Conservation (phyloP, 2,888 invertebrate genomes). For the Drymonia ruficornis region DNA sequence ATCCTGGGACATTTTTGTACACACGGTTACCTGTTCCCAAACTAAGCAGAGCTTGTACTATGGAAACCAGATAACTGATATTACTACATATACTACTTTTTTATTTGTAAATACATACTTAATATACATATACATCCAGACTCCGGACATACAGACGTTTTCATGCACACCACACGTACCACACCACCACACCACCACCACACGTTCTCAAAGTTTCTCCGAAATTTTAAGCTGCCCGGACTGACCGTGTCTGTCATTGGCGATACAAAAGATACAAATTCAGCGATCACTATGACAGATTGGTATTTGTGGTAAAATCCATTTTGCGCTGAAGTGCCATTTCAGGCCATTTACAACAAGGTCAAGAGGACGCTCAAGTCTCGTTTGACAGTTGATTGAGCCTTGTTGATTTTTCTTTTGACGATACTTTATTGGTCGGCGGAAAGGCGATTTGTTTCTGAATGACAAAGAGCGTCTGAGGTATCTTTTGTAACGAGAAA, state of each 20-base stretch:
- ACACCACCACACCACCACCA: no score
- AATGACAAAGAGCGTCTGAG: background rate
- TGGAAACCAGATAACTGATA: no score
- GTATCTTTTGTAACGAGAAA: background rate
- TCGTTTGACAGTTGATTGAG: conserved; percentile 29
- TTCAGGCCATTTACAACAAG: conserved; percentile 23
- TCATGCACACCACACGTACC: no score
- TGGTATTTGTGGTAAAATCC: conserved; percentile 36
- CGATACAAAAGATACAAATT: conserved; percentile 60
- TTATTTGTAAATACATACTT: no score
- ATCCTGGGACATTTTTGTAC: no score
- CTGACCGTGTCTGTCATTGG: conserved; percentile 23
- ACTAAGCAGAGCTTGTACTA: no score
- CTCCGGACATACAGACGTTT: no score
- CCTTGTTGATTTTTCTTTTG: conserved; percentile 18
- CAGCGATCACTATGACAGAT: conserved; percentile 56
- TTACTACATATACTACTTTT: no score
- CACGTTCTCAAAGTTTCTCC: background rate
- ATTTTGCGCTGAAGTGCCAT: conserved; percentile 18
- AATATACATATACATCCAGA: no score
- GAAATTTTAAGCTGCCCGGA: no score
- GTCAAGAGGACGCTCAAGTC: conserved; percentile 31
- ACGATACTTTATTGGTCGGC: background rate
- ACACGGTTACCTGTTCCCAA: no score
- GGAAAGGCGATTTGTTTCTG: background rate